phyloP scores from a whole-genome alignment of 1,140 invertebrate species.

The Drosophila lacteicornis region DNA sequence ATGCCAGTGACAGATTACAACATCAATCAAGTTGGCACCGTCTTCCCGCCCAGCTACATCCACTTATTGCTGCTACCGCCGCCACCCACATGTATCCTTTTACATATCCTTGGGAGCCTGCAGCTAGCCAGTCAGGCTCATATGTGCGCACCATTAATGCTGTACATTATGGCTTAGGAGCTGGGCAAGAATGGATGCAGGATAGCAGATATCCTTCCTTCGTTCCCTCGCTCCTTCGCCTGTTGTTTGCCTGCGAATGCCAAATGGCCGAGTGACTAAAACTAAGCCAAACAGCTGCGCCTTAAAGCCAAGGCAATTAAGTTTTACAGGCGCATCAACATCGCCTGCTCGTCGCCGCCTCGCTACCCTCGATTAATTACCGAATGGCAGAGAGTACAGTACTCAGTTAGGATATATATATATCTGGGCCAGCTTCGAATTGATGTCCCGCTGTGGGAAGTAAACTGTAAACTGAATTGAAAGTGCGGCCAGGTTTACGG shows the following conservation, averaged over 20 bases:
- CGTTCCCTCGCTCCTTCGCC: background rate
- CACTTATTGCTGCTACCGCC: conserved; percentile 36
- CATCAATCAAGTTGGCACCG: conserved; percentile 73
- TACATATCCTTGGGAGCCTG: conserved; percentile 62
- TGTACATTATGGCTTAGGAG: conserved; percentile 65
- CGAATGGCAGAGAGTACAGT: conserved; percentile 14
- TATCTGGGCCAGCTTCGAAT: conserved; percentile 15
- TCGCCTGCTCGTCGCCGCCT: conserved; percentile 16
- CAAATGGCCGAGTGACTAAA: conserved; percentile 53
- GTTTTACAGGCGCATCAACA: conserved; percentile 60
- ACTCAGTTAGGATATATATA: background rate
- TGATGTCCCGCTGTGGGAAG: conserved; percentile 9
- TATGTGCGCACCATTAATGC: conserved; percentile 68
- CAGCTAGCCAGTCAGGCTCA: conserved; percentile 32
- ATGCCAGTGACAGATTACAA: conserved; percentile 78
- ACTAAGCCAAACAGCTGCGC: conserved; percentile 64
- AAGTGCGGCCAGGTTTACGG: conserved; percentile 17
- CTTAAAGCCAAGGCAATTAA: conserved; percentile 68
- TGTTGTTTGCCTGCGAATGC: conserved; percentile 20
- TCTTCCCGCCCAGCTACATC: conserved; percentile 11
- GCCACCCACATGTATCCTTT: conserved; percentile 59
- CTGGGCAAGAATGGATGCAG: conserved; percentile 12
- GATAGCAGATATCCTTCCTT: background rate
- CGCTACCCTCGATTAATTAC: conserved; percentile 67
- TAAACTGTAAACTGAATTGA: conserved; percentile 37